Conservation (phyloP, 2,888 invertebrate genomes). For the Coenonympha arcania region DNA sequence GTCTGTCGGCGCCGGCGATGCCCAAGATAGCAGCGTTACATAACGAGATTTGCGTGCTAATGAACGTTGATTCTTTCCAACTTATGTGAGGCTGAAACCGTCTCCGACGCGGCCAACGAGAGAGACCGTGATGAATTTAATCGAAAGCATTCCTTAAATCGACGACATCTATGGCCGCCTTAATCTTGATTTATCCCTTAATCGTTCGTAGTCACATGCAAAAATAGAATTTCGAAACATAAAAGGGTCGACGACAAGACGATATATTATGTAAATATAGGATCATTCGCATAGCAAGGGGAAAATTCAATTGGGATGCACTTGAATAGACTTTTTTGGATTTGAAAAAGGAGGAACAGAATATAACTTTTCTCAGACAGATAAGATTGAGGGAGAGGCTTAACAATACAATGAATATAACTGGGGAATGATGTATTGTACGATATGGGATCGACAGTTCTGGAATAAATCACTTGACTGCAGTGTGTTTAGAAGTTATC, state of each 20-base stretch:
- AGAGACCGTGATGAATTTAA: constrained; percentile 25
- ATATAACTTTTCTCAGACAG: constrained; percentile 19
- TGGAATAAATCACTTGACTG: constrained; percentile 10
- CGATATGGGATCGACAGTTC: constrained; percentile 36
- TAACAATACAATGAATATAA: constrained; percentile 39
- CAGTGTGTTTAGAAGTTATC: constrained; percentile 6
- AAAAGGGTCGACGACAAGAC: neutral
- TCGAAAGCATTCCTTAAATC: constrained; percentile 20
- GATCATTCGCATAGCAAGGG: constrained; percentile 4
- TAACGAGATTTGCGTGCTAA: constrained; percentile 63
- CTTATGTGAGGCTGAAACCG: neutral
- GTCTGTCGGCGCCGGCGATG: constrained; percentile 52
- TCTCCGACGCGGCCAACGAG: constrained; percentile 1
- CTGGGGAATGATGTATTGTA: constrained; percentile 47
- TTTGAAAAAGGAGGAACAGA: constrained; percentile 10
- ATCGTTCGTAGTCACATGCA: constrained; percentile 2
- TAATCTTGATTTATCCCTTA: constrained; percentile 12
- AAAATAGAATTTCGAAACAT: constrained; percentile 4
- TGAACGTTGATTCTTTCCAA: constrained; percentile 45
- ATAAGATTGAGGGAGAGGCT: constrained; percentile 31
- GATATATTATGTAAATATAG: neutral
- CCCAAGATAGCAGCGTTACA: constrained; percentile 39
- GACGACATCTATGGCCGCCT: constrained; percentile 17
- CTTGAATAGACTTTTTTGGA: constrained; percentile 13
- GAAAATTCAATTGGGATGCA: constrained; percentile 10